Evolutionary conservation across 2,797 vertebrate species (phyloP).

Genomic region (Nyctalus aviator): DNA sequence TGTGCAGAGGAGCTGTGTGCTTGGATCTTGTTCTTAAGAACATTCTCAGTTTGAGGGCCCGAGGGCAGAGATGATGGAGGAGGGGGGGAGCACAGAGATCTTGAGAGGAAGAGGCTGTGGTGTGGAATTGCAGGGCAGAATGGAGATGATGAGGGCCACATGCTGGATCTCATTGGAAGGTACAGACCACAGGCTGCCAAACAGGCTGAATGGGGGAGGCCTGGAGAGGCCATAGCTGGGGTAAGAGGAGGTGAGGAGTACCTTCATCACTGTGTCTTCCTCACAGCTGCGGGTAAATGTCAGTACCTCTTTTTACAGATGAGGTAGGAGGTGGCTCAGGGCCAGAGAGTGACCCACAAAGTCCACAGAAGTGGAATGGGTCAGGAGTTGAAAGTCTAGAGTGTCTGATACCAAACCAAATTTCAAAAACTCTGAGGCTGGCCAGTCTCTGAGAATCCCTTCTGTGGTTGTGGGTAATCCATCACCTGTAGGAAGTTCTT

Average conservation of each 20-base stretch:
- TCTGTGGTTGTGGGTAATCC: not conserved
- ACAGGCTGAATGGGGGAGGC: not conserved
- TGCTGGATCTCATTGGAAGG: not conserved
- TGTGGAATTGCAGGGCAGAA: not conserved
- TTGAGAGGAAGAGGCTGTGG: not conserved
- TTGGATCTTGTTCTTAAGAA: not conserved
- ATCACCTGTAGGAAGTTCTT: not conserved
- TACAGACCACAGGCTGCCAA: not conserved
- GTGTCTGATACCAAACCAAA: not conserved
- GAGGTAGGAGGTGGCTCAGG: not conserved
- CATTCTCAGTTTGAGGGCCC: not conserved
- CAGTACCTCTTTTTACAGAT: not conserved
- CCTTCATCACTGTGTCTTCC: not conserved
- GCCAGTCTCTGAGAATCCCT: not conserved
- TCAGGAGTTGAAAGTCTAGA: not conserved
- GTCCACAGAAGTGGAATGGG: no score
- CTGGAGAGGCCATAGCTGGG: not conserved
- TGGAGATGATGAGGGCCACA: not conserved
- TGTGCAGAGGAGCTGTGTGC: not conserved
- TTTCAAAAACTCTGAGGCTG: not conserved
- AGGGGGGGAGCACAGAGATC: not conserved
- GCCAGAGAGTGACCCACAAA: not conserved
- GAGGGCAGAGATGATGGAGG: not conserved
- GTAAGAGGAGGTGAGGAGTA: not conserved
- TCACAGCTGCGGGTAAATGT: not conserved